A percentile compares a stretch with the other conserved stretches of the same genome.
These are phyloP conservation scores for Pangasianodon gigas DNA, from an alignment of 2,113 vertebrate species.

Conservation along the genomic window DNA sequence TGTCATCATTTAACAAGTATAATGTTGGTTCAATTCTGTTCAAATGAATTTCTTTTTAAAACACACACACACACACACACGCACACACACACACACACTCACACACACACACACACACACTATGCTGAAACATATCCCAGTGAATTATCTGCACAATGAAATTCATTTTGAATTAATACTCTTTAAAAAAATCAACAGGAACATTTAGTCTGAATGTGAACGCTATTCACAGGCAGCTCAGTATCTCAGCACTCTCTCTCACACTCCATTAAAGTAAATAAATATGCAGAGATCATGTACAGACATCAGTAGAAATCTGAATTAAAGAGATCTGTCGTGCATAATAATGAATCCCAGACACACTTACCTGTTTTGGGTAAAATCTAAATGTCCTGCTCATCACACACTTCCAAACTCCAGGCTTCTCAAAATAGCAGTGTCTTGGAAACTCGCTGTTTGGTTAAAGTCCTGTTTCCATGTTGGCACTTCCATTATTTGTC, in stretches of 20 bases:
- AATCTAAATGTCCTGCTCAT: background rate
- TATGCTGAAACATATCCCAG: background rate
- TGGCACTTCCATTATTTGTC: conserved; percentile 31
- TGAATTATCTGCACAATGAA: background rate
- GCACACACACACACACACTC: background rate
- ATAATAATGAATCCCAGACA: background rate
- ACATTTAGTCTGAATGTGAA: background rate
- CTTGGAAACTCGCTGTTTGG: conserved; percentile 22
- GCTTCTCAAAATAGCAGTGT: conserved; percentile 27
- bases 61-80: background rate
- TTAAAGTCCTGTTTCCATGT: conserved; percentile 21
- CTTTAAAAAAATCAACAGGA: background rate
- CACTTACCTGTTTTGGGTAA: conserved; percentile 13
- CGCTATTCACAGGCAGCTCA: background rate
- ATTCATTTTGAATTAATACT: background rate
- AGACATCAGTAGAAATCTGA: background rate
- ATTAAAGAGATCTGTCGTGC: too few relatives aligned
- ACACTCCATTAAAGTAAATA: background rate
- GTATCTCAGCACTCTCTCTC: background rate
- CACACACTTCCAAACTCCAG: background rate
- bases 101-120: background rate
- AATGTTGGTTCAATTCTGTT: background rate
- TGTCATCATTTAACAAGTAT: background rate
- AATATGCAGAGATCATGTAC: background rate
- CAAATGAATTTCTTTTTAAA: background rate